These are phyloP conservation scores for Montipora efflorescens DNA, from an alignment of 64 coral and sea anemone species.

Conservation along the genomic window DNA sequence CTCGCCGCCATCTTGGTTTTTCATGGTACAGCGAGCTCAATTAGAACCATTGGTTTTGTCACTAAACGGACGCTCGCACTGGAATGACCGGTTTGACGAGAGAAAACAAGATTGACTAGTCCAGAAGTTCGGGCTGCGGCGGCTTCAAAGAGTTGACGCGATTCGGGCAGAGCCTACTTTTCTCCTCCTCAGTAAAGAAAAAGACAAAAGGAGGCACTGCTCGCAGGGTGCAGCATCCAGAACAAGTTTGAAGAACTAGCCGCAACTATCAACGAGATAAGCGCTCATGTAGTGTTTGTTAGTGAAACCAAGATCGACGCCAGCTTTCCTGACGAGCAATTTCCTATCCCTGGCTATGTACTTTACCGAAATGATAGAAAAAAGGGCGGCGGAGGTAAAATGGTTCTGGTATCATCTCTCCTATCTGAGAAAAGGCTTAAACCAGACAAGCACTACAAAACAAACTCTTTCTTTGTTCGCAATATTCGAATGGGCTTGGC, in stretches of 20 bases:
- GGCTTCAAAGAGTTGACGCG: too few species aligned
- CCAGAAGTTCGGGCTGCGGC: too few species aligned
- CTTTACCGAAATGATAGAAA: constrained; percentile 48
- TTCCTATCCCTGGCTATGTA: constrained; percentile 9
- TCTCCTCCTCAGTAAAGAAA: too few species aligned
- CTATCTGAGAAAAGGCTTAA: constrained; percentile 5
- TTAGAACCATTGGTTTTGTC: too few species aligned
- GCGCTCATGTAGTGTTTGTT: neutral
- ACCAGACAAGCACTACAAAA: constrained; percentile 26
- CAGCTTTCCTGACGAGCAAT: neutral
- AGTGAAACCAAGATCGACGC: constrained; percentile 47
- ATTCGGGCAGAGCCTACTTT: too few species aligned
- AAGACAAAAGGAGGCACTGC: too few species aligned
- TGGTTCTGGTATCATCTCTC: constrained; percentile 3
- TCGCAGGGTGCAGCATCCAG: constrained; percentile 5
- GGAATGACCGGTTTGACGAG: too few species aligned
- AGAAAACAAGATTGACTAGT: too few species aligned
- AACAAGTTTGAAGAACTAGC: constrained; percentile 61
- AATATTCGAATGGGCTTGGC: too few species aligned
- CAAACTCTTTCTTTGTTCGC: neutral
- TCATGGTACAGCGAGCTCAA: too few species aligned
- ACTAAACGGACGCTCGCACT: too few species aligned
- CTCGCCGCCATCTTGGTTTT: too few species aligned
- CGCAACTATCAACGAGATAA: constrained; percentile 5
- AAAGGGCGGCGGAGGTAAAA: constrained; percentile 53